Percentiles rank a stretch among this genome's conserved stretches.
Conservation (phyloP, 1,140 invertebrate genomes). For the Drosophila sturtevanti region DNA sequence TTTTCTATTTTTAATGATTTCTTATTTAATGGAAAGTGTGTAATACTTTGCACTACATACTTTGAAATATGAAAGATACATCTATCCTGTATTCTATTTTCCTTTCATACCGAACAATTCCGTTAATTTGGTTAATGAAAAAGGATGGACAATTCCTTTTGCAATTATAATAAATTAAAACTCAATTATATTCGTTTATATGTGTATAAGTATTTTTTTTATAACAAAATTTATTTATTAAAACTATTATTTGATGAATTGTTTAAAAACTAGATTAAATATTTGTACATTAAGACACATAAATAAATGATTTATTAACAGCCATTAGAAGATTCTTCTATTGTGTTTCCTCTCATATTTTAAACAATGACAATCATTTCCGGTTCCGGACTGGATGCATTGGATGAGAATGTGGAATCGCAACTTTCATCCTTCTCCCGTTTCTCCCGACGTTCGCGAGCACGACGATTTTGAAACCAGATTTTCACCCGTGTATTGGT, state of each 20-base stretch:
- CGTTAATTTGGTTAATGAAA: too few species aligned
- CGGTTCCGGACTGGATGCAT: constrained; percentile 79
- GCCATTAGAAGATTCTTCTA: constrained; percentile 4
- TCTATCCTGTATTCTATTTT: too few species aligned
- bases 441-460: constrained; percentile 87
- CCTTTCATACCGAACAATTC: too few species aligned
- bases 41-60: too few species aligned
- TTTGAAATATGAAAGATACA: too few species aligned
- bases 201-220: neutral
- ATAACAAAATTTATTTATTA: neutral
- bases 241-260: neutral
- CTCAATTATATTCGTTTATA: too few species aligned
- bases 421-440: constrained; percentile 78
- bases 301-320: constrained; percentile 25
- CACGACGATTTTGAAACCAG: constrained; percentile 92
- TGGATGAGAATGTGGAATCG: constrained; percentile 76
- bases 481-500: constrained; percentile 88
- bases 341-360: neutral
- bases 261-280: neutral
- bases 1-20: too few species aligned
- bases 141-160: too few species aligned
- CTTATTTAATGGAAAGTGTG: too few species aligned
- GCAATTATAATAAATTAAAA: too few species aligned
- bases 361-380: constrained; percentile 60
- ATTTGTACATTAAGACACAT: constrained; percentile 14